Evolutionary conservation across 2,113 vertebrate genomes (phyloP), one percentile per base, ranked within the genome.

Genomic region (Ploceus nigricollis): DNA sequence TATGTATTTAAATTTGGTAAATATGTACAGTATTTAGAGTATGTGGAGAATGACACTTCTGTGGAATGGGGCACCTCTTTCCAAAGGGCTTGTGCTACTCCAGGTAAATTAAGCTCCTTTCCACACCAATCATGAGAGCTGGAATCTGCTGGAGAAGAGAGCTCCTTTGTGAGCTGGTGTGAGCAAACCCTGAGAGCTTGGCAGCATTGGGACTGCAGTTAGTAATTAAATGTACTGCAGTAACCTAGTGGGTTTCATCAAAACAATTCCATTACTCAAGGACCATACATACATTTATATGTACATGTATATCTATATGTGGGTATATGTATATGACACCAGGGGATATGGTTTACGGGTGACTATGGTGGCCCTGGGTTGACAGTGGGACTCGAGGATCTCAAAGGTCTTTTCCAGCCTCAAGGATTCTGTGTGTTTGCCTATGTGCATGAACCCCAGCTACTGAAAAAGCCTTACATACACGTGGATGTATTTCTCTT

Each of bases 1-100:
- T 72, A 91, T 57, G 47, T 91, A 95, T 94, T 93, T 96, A 90
- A 96, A 96, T 87, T 86, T 66, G 90, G 82, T 91, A 93, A 96
- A 93, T 93, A 90, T 83, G 85, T 79, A 92, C 95, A 96, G 90
- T 93, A 83, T 87, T 90, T 84, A 93, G 96, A 87, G 54, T n/a
- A 81, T 15, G 72, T 7, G 5, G 40, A 88, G 64, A 92, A 93
- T 39, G 54, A 77, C 61, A 71, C 56, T 70, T 64, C 47, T 89
- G 51, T 40, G 42, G 47, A 73, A 58, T 6, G 68, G 78, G 85
- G 87, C 65, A 64, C n/a, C 50, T 79, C 78, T 94, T 85, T 92
- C 95, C 39, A 57, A 89, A 20, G 66, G 78, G 48, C 88, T 61
- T 73, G 82, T 82, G 47, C 65, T 44, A 23, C 64, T 86, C 66